Conservation (phyloP, 1,140 invertebrate species). For the Drosophila athabasca region DNA sequence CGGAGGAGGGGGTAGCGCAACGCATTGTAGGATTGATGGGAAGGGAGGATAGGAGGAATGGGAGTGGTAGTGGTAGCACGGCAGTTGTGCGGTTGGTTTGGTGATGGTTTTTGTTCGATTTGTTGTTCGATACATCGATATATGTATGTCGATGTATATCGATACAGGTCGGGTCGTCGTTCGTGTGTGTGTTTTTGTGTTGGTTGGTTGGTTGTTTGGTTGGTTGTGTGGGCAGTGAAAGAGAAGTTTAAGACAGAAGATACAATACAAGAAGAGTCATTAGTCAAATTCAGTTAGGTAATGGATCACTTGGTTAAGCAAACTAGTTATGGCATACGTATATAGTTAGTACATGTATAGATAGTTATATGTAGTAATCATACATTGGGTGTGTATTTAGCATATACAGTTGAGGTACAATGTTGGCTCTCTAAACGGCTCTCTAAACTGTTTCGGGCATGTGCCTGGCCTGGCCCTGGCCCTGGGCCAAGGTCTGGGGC, state of each 20-base stretch:
- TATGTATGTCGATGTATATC: slow-evolving; percentile 15
- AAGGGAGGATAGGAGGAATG: not conserved
- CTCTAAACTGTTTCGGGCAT: too few species aligned
- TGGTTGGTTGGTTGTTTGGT: slow-evolving; percentile 13
- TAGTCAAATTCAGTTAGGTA: slow-evolving; percentile 71
- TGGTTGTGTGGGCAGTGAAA: slow-evolving; percentile 72
- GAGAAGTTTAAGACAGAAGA: slow-evolving; percentile 82
- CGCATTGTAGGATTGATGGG: slow-evolving; percentile 2
- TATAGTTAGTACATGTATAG: slow-evolving; percentile 51
- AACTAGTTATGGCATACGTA: slow-evolving; percentile 66
- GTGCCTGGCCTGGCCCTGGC: too few species aligned
- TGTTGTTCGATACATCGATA: slow-evolving; percentile 40
- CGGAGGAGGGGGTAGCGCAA: too few species aligned
- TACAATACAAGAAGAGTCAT: slow-evolving; percentile 82
- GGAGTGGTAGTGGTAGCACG: slow-evolving; percentile 3
- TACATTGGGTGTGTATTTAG: slow-evolving; percentile 48
- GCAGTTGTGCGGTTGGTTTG: slow-evolving; percentile 70
- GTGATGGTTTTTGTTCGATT: slow-evolving; percentile 24
- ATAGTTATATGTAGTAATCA: slow-evolving; percentile 37
- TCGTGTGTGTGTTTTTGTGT: slow-evolving; percentile 18
- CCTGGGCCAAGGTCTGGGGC: too few species aligned
- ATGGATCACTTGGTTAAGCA: slow-evolving; percentile 74
- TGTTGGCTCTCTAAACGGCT: not conserved
- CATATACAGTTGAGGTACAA: slow-evolving; percentile 10
- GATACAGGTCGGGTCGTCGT: slow-evolving; percentile 48